Conservation (phyloP, 2,888 invertebrate genomes). For the Drosophila meridionalis region DNA sequence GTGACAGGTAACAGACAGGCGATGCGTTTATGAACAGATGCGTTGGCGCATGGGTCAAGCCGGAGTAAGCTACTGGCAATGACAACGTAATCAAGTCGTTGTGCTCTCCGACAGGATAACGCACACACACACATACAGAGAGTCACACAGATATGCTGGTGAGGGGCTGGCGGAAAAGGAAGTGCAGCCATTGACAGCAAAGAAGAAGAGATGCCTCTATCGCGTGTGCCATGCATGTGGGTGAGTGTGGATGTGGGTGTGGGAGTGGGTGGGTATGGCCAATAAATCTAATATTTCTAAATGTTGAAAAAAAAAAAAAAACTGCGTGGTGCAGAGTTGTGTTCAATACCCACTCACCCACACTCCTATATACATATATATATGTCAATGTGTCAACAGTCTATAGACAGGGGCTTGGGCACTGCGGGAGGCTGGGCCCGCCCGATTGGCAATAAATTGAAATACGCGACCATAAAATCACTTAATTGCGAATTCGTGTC, state of each 20-base stretch:
- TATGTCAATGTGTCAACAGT: slow-evolving; percentile 61
- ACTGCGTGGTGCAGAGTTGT: slow-evolving; percentile 23
- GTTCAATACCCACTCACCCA: not conserved
- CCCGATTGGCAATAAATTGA: slow-evolving; percentile 78
- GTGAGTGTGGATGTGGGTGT: slow-evolving; percentile 13
- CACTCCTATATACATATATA: not conserved
- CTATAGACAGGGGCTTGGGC: not conserved
- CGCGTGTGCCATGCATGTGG: slow-evolving; percentile 1
- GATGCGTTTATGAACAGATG: slow-evolving; percentile 5
- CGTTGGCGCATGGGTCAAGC: slow-evolving; percentile 9
- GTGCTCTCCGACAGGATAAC: slow-evolving; percentile 59
- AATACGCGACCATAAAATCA: slow-evolving; percentile 80
- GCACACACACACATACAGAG: slow-evolving; percentile 13
- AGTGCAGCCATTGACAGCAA: slow-evolving; percentile 69
- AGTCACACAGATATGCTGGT: slow-evolving; percentile 15
- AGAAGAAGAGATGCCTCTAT: slow-evolving; percentile 9
- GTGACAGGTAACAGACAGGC: slow-evolving; percentile 19
- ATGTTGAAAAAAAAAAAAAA: slow-evolving; percentile 55
- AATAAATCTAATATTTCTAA: slow-evolving; percentile 70
- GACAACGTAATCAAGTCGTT: slow-evolving; percentile 62
- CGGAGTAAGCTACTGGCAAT: slow-evolving; percentile 19
- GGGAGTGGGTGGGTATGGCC: slow-evolving; percentile 8
- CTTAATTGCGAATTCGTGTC: slow-evolving; percentile 79
- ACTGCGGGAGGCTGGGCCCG: slow-evolving; percentile 41
- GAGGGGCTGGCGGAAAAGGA: slow-evolving; percentile 56